phyloP scores from a whole-genome alignment of 2,113 vertebrate species.

The Vulpes lagopus region DNA sequence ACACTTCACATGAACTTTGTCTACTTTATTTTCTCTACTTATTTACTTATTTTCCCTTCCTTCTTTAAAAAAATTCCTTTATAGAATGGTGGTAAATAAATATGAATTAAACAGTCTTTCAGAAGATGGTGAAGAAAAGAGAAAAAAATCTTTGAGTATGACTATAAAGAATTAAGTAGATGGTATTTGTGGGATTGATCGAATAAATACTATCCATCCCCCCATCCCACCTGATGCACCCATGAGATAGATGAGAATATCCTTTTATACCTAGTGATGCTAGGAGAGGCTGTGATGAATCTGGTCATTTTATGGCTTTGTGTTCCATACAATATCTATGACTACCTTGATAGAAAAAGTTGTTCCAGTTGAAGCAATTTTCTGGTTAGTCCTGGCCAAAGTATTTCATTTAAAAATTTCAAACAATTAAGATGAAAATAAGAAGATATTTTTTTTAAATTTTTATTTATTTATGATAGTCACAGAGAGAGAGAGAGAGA shows the following conservation, averaged over 20 bases:
- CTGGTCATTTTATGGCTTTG: neutral
- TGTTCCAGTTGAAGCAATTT: neutral
- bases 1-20: neutral
- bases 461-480: no score
- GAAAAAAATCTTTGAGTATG: neutral
- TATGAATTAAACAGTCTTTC: neutral
- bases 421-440: constrained; percentile 22
- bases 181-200: neutral
- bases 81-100: neutral
- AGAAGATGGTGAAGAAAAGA: neutral
- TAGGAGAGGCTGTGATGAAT: neutral
- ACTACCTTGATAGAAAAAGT: neutral
- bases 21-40: neutral
- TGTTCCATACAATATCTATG: neutral
- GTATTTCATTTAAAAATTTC: constrained; percentile 9
- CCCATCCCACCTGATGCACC: neutral
- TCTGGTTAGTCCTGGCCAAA: neutral
- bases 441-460: neutral
- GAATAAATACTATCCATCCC: neutral
- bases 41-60: neutral
- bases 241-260: neutral
- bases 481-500: no score
- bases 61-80: neutral
- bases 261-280: neutral
- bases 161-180: neutral